Percentiles rank a stretch among this genome's conserved stretches.
These are phyloP conservation scores for Nemotelus nigrinus DNA, from an alignment of 2,888 invertebrate species.

Conservation along the genomic window DNA sequence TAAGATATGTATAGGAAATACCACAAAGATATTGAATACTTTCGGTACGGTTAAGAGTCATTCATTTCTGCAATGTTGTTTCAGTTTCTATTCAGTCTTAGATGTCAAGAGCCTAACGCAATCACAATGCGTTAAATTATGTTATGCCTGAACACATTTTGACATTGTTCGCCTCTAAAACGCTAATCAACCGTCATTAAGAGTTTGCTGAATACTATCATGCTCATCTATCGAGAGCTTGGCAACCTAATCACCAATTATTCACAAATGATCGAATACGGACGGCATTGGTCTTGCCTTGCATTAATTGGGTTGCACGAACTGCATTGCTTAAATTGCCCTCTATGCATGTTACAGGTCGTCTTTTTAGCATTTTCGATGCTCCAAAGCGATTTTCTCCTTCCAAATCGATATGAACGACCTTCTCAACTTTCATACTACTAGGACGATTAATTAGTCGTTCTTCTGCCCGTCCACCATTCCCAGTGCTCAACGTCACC, in stretches of 20 bases:
- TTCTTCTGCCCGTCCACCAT: constrained; percentile 59
- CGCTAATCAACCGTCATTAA: no score
- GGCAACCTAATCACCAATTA: constrained; percentile 11
- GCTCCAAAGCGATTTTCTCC: constrained; percentile 1
- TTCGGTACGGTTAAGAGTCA: no score
- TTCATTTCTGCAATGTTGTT: no score
- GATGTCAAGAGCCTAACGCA: no score
- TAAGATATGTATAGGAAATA: no score
- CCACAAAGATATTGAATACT: no score
- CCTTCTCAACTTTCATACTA: constrained; percentile 63
- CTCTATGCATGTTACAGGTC: constrained; percentile 70
- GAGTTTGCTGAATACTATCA: neutral
- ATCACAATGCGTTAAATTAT: no score
- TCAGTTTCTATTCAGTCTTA: no score
- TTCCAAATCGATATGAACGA: constrained; percentile 57
- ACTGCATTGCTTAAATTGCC: constrained; percentile 70
- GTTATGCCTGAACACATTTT: no score
- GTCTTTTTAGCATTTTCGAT: constrained; percentile 51
- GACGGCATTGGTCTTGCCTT: constrained; percentile 56
- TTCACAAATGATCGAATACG: constrained; percentile 54
- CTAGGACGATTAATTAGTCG: constrained; percentile 60
- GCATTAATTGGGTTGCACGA: constrained; percentile 58
- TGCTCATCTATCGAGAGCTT: neutral
- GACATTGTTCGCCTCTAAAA: no score
- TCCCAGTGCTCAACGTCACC: constrained; percentile 66